Evolutionary conservation across 2,113 vertebrate species (phyloP).

Genomic region (Tachycineta bicolor): DNA sequence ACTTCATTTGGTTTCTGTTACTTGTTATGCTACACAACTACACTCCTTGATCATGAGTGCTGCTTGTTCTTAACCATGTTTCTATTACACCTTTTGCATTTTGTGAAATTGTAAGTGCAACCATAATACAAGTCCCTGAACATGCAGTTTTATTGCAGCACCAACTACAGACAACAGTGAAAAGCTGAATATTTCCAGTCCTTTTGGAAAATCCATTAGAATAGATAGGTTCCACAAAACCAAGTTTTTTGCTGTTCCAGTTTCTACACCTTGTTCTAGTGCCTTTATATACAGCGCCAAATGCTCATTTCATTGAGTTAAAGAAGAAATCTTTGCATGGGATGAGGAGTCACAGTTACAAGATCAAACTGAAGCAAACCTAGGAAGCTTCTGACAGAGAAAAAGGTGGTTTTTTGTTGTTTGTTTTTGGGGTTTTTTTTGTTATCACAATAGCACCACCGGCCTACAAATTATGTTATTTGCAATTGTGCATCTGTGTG

Average conservation of each 20-base stretch:
- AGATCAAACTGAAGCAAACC: background rate
- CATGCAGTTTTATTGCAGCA: background rate
- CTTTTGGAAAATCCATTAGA: background rate
- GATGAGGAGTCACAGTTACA: background rate
- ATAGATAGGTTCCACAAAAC: background rate
- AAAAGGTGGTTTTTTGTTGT: background rate
- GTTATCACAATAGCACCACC: background rate
- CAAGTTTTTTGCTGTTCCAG: background rate
- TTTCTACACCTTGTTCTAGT: background rate
- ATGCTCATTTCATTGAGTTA: background rate
- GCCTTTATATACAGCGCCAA: background rate
- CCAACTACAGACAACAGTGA: background rate
- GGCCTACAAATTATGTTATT: slow-evolving; percentile 12
- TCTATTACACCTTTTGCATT: background rate
- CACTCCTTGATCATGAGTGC: background rate
- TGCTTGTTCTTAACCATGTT: background rate
- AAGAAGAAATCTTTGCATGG: background rate
- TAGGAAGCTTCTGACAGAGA: background rate
- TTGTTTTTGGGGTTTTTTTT: background rate
- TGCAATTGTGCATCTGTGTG: slow-evolving; percentile 4
- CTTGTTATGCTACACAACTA: background rate
- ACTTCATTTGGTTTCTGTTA: background rate
- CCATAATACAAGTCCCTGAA: background rate
- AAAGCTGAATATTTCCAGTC: background rate
- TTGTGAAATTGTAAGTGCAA: background rate